Percentiles rank a stretch among this genome's conserved stretches.
Conservation (phyloP, 1,140 invertebrate genomes). For the Orussus abietinus region DNA sequence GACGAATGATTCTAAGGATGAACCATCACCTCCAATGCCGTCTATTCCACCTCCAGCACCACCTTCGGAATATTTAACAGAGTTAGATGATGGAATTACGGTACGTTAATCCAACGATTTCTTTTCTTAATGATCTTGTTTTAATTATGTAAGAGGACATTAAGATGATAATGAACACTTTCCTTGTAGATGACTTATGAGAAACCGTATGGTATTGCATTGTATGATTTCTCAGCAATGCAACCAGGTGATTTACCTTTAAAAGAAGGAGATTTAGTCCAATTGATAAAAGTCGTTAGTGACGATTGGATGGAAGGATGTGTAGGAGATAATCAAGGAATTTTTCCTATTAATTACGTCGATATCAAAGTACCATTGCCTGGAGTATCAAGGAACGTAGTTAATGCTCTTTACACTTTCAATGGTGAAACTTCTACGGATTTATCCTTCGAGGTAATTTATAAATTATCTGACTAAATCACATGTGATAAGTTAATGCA, state of each 20-base stretch:
- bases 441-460: conserved; percentile 55
- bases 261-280: conserved; percentile 69
- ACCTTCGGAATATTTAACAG: conserved; percentile 54
- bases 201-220: conserved; percentile 65
- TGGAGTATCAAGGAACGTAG: conserved; percentile 38
- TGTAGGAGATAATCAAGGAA: conserved; percentile 63
- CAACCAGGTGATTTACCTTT: conserved; percentile 71
- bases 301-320: conserved; percentile 77
- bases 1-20: conserved; percentile 24
- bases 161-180: too few relatives aligned
- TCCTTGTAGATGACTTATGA: conserved; percentile 37
- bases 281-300: conserved; percentile 65
- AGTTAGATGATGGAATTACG: conserved; percentile 22
- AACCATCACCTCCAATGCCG: conserved; percentile 71
- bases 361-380: conserved; percentile 70
- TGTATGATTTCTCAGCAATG: conserved; percentile 69
- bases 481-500: too few relatives aligned
- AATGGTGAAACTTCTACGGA: conserved; percentile 61
- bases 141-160: too few relatives aligned
- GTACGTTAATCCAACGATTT: conserved; percentile 21
- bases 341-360: conserved; percentile 78
- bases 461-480: too few relatives aligned
- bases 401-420: conserved; percentile 61
- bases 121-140: too few relatives aligned
- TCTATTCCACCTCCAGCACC: conserved; percentile 69